These are phyloP conservation scores for Strigamia transsilvanica DNA, from an alignment of 2,888 invertebrate species.

Conservation along the genomic window DNA sequence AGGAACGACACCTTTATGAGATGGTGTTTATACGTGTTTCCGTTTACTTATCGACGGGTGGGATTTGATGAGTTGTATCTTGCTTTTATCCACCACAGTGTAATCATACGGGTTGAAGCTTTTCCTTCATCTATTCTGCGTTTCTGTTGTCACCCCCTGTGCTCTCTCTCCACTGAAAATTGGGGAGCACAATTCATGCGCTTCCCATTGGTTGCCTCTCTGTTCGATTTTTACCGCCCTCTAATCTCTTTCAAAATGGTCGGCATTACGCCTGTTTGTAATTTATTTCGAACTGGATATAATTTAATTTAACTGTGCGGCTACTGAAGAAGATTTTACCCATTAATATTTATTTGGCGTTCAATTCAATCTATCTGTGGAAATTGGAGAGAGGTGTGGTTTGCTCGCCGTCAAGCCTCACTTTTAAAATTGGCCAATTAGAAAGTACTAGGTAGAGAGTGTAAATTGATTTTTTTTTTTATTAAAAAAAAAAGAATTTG, in stretches of 20 bases:
- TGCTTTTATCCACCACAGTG: not conserved
- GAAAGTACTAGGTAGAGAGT: not conserved
- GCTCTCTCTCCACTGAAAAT: constrained; percentile 18
- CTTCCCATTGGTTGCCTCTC: constrained; percentile 11
- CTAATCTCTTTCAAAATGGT: constrained; percentile 4
- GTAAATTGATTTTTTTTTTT: not conserved
- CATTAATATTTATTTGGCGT: constrained; percentile 33
- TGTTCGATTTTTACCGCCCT: constrained; percentile 46
- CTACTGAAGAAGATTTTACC: not conserved
- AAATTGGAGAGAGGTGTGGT: constrained; percentile 39
- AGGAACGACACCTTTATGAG: constrained; percentile 32
- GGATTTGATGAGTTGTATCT: constrained; percentile 2
- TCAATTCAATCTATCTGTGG: not conserved
- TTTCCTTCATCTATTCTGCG: constrained; percentile 26
- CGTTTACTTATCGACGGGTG: constrained; percentile 30
- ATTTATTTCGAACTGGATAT: constrained; percentile 20
- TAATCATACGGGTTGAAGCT: constrained; percentile 39
- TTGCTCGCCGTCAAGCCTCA: constrained; percentile 2
- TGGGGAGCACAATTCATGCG: constrained; percentile 22
- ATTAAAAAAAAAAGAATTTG: not conserved
- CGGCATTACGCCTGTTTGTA: not conserved
- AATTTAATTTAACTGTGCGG: constrained; percentile 7
- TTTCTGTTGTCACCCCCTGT: constrained; percentile 7
- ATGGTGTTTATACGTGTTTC: constrained; percentile 14
- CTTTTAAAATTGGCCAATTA: constrained; percentile 18